Evolutionary conservation across 2,888 invertebrate species (phyloP).

Genomic region (Periphyllus acericola): DNA sequence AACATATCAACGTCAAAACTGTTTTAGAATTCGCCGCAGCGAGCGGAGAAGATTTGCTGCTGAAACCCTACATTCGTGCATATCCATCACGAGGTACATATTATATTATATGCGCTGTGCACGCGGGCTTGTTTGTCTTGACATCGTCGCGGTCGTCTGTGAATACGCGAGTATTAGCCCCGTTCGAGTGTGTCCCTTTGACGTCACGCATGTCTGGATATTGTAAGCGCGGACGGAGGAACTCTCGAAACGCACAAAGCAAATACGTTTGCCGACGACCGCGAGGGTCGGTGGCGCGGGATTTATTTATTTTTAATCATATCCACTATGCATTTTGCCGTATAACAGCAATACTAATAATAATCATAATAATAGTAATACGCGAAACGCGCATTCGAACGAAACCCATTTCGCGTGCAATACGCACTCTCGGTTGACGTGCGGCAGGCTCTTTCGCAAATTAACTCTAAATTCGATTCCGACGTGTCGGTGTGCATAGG

Average conservation of each 20-base stretch:
- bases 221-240: conserved; percentile 25
- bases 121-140: conserved; percentile 25
- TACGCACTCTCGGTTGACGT: neutral
- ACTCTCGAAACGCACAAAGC: neutral
- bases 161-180: neutral
- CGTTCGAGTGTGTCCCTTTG: conserved; percentile 24
- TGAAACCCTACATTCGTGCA: neutral
- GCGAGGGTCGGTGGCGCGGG: neutral
- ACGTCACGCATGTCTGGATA: conserved; percentile 21
- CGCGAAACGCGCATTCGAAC: neutral
- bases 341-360: neutral
- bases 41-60: neutral
- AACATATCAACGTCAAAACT: neutral
- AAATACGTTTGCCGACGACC: neutral
- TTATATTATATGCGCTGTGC: neutral
- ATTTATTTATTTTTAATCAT: conserved; percentile 35
- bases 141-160: neutral
- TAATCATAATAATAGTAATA: neutral
- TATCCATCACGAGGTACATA: neutral
- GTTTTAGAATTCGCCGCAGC: neutral
- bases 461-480: conserved; percentile 22
- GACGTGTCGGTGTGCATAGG: neutral
- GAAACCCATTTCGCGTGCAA: neutral
- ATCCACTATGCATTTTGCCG: conserved; percentile 33
- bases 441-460: conserved; percentile 20